Evolutionary conservation across 1,140 invertebrate species (phyloP), one percentile per base, ranked within the genome.

Genomic region (Hyphantria cunea): DNA sequence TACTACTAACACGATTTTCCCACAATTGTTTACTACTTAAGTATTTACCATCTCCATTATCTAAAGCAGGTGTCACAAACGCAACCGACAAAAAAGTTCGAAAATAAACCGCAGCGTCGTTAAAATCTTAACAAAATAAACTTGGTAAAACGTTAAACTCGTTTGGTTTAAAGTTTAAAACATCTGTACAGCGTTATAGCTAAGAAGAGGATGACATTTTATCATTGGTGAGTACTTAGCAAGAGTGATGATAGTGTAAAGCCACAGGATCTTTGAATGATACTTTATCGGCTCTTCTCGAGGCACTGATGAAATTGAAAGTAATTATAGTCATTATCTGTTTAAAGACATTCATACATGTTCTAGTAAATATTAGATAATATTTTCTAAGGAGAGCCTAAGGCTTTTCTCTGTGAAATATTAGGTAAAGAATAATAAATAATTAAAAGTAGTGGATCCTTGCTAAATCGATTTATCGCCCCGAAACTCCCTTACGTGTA

Each of bases 91-190:
- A 69, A 75, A 80, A 80, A 80, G 65, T 73, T 73, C 71, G 56
- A 82, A 84, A 86, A 86, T 82, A 83, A 85, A 87, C 83, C 70
- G 68, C 71, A 71, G 67, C 55, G 76, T 69, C 78, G 77, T 87
- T 87, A 89, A 87, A 82, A 82, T 72, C 73, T 89, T 89, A 85
- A 82, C 76, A 74, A 86, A 89, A 87, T 85, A 89, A 89, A 86
- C 83, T 72, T 60, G 56, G 64, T 56, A 68, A 81, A 62, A 75
- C 78, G 82, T 77, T 86, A 86, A 86, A 81, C 78, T 77, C 65
- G 62, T 66, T 55, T 42, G 37, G 66, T 65, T 80, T 13, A 75
- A 72, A 86, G 65, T 65, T 80, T 12, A 74, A 71, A 86, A 86
- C 84, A 87, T 87, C 82, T 89, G 86, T 76, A 61, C 50, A 9